Evolutionary conservation across 1,140 invertebrate genomes (phyloP), one percentile per base, ranked within the genome.

Genomic region (Centruroides sculpturatus): DNA sequence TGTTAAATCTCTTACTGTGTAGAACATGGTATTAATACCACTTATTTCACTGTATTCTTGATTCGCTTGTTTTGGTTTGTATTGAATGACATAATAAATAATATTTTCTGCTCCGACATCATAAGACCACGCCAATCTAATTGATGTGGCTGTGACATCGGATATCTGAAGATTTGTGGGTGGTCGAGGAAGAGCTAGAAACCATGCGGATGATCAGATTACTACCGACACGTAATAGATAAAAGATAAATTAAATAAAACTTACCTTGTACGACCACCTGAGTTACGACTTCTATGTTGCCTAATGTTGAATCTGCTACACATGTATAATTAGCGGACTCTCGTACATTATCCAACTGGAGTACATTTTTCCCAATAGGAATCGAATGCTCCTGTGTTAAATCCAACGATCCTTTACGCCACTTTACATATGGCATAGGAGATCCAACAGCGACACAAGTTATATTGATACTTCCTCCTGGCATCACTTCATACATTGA

Each of bases 381-480:
- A 11, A 71, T 62, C 9, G 71, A 68, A 54, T 75, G 59, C 13
- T 67, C 66, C 7, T 87, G 86, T 1, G 87, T 90, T 34, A 92
- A 72, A 73, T 91, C 88, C 69, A 82, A 81, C 5, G 81, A 82
- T 71, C 86, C 92, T 75, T 90, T 88, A 60, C 87, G 82, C 93
- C 93, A 99, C 74, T 91, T 94, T 55, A 99, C 92, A 68, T 83
- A 86, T 0, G 96, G 96, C 92, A 98, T 96, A 0, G 96, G 96
- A 0, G 94, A 91, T 0, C 96, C 95, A 7, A 91, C 85, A 12
- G 94, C 96, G 11, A 98, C 91, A 72, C 96, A 98, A 50, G 92
- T 94, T 54, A 99, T 76, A 73, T 95, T 98, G 54, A 98, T 76
- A 68, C 85, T 85, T 0, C 84, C 84, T 7, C 92, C 92, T 12